Base-by-base conservation (phyloP, 53 echinoderm and acorn worm genomes). In the Antedon mediterranea region DNA sequence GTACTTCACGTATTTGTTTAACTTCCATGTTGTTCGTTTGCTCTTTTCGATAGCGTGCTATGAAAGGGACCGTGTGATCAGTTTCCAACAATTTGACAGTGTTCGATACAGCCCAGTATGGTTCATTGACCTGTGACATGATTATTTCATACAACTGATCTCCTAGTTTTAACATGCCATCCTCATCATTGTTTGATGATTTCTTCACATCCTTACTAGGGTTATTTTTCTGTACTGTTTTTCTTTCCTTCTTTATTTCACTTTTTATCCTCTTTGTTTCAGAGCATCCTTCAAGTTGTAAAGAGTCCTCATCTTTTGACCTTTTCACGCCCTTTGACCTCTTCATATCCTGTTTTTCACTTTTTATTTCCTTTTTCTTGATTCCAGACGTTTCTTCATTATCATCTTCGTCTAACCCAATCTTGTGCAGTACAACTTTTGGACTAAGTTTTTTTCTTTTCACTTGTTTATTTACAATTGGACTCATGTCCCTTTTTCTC, bases 21-120 rank as follows among this genome's bases (percentile, higher is more conserved):
- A 84, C 87, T 23, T 95, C 91, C 97, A 95, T 92, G 78, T 88
- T 82, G 14, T 82, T 74, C 13, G 97, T 92, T 74, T 85, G 84
- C 43, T 92, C 92, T 76, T 87, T 89, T 34, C 97, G 44, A 29
- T 97, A 97, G 34, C 97, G 76, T 18, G 92, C 89, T 57, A 97
- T 92, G 77, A 97, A 97, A 4, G 97, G 97, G 27, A 97, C 80
- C 13, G 86, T 89, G 1, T 89, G 87, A 11, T 92, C 92, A 14
- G 72, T 78, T 15, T 89, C 91, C 18, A 95, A 43, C 32, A 91
- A 85, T 18, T 86, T 84, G 11, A 89, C 84, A 4, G 84, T 81
- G 74, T 91, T 90, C 34, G 77, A 80, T 15, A 84, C 81, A 9
- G 75, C 84, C 70, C 31, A 71, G 6, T n/a, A 34, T 20, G 34